phyloP scores from a whole-genome alignment of 2,797 vertebrate genomes.

The Neosilurus mollespiculum region DNA sequence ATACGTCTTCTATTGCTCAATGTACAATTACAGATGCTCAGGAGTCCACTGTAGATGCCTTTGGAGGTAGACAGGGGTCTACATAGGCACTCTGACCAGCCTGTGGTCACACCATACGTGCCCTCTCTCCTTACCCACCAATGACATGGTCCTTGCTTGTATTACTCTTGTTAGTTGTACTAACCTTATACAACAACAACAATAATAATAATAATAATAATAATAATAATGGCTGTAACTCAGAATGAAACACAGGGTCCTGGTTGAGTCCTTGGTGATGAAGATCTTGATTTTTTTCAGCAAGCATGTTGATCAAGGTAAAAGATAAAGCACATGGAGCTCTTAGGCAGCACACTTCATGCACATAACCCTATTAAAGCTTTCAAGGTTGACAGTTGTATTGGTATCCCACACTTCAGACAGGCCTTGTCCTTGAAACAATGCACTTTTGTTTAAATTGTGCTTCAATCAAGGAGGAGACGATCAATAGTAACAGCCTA shows the following conservation, averaged over 20 bases:
- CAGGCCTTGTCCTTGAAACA: conserved; percentile 2
- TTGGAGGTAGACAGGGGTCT: no score
- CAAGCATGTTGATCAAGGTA: neutral
- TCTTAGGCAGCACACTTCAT: conserved; percentile 4
- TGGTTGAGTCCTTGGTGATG: neutral
- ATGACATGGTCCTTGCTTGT: no score
- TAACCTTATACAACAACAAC: no score
- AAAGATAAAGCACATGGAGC: conserved; percentile 9
- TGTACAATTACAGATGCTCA: no score
- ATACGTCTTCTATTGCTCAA: no score
- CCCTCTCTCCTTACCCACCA: no score
- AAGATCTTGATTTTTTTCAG: neutral
- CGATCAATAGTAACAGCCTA: neutral
- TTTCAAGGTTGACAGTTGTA: conserved; percentile 38
- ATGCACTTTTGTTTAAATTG: neutral
- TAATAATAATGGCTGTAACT: no score
- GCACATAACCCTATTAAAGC: conserved; percentile 35
- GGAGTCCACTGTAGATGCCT: no score
- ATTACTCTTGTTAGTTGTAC: no score
- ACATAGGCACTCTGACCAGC: no score
- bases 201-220: no score
- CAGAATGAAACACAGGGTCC: neutral
- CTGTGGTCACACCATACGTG: no score
- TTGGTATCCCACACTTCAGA: conserved; percentile 7
- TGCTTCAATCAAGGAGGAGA: neutral